These are phyloP conservation scores for Aspidoscelis tigris DNA, from an alignment of 2,113 vertebrate species.

Conservation along the genomic window DNA sequence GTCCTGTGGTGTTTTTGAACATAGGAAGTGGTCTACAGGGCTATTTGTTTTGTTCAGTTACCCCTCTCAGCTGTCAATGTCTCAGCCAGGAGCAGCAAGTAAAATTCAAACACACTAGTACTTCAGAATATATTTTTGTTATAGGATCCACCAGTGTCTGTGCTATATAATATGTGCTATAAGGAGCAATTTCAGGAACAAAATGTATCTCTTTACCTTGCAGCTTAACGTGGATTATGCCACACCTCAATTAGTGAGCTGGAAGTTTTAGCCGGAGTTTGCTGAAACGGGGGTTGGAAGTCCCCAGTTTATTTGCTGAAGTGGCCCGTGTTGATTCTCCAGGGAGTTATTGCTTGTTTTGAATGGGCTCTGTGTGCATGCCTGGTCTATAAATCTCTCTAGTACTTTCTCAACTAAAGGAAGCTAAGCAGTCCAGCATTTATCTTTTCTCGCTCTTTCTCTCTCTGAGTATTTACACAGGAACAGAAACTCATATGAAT, in stretches of 20 bases:
- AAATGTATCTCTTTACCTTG: no score
- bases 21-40: no score
- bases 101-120: no score
- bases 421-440: neutral
- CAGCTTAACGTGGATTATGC: no score
- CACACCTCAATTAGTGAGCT: neutral
- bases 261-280: neutral
- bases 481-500: neutral
- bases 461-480: neutral
- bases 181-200: no score
- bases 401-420: neutral
- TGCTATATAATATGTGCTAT: no score
- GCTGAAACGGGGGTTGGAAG: neutral
- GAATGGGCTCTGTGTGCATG: neutral
- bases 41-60: no score
- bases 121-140: no score
- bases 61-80: no score
- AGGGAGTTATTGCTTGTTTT: neutral
- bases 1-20: no score
- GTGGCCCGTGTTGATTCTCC: neutral
- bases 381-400: neutral
- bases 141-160: no score
- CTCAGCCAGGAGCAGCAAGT: no score
- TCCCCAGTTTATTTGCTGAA: neutral
- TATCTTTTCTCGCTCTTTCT: neutral